Evolutionary conservation across 1,140 invertebrate genomes (phyloP), one percentile per base, ranked within the genome.

Genomic region (Caenorhabditis inopinata): DNA sequence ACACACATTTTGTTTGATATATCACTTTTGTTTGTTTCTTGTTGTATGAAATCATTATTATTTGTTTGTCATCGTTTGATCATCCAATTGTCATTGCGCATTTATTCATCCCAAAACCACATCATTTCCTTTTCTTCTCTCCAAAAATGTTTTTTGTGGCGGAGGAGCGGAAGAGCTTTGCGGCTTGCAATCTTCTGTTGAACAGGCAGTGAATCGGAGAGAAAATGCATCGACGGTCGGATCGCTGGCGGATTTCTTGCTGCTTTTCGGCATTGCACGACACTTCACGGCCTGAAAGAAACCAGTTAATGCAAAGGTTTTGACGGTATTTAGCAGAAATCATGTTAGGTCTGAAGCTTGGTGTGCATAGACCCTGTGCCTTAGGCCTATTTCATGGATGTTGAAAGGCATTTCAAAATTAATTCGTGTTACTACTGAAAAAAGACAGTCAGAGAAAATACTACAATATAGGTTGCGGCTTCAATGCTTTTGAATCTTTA

Each of bases 161-260:
- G n/a, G 21, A 29, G 29, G 12, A 16, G 35, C 58, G 32, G 5
- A 68, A 21, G 7, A 68, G 32, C 23, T 68, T 68, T 29, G 58
- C 58, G 11, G 58, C 38, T 68, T 68, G 58, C 2, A 68, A 25
- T 7, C 58, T 29, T 68, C 58, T 29, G 38, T 68, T 18, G 58
- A 68, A 68, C 4, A 68, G 58, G n/a, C 58, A 68, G 12, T 68
- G 58, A 42, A 68, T 68, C 58, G 58, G 58, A 11, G 58, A 68
- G n/a, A 68, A 68, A 18, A 68, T 68, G 58, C 58, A 68, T 18
- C 58, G 58, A 42, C 58, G 58, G 18, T 68, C 58, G 32, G 58
- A 68, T 6, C 58, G 58, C 38, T 68, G 58, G 27, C 58, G 58
- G 32, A 68, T 68, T 68, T 68, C 58, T 2, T 29, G 58, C n/a